Evolutionary conservation across 2,113 vertebrate genomes (phyloP).

Genomic region (Equus quagga): DNA sequence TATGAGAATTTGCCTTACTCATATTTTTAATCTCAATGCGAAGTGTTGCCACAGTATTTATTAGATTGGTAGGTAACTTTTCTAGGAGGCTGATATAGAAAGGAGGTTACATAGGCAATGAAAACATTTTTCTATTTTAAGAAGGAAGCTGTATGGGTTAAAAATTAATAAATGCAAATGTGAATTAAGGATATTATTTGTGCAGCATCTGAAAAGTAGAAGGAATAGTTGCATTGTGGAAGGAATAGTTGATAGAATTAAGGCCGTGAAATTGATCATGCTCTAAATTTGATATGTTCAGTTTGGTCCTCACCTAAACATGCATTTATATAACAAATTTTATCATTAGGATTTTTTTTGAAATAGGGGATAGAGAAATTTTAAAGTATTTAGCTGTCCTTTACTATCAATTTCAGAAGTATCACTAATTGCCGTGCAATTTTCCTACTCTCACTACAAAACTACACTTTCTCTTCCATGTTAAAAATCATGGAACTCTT

Average conservation of each 20-base stretch:
- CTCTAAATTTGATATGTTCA: slow-evolving; percentile 29
- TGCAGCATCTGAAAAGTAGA: slow-evolving; percentile 26
- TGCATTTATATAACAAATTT: slow-evolving; percentile 43
- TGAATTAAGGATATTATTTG: slow-evolving; percentile 46
- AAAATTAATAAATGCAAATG: slow-evolving; percentile 54
- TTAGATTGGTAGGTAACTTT: slow-evolving; percentile 63
- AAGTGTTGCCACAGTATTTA: slow-evolving; percentile 50
- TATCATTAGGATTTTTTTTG: not conserved
- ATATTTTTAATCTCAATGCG: slow-evolving; percentile 54
- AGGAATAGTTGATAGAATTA: not conserved
- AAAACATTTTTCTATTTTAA: slow-evolving; percentile 69
- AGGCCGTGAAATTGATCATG: not conserved
- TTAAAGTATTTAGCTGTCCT: slow-evolving; percentile 20
- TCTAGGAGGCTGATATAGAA: slow-evolving; percentile 5
- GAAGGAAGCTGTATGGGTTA: slow-evolving; percentile 20
- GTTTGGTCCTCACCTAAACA: not conserved
- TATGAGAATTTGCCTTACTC: slow-evolving; percentile 42
- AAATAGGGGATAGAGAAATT: slow-evolving; percentile 33
- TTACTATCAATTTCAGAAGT: slow-evolving; percentile 7
- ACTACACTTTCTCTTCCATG: not conserved
- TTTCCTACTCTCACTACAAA: not conserved
- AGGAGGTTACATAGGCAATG: slow-evolving; percentile 49
- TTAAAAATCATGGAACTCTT: not conserved
- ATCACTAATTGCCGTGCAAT: not conserved
- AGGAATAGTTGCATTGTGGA: not conserved